Percentiles rank a stretch among this genome's conserved stretches.
Conservation (phyloP, 1,140 invertebrate species). For the Tetraneura akinire region DNA sequence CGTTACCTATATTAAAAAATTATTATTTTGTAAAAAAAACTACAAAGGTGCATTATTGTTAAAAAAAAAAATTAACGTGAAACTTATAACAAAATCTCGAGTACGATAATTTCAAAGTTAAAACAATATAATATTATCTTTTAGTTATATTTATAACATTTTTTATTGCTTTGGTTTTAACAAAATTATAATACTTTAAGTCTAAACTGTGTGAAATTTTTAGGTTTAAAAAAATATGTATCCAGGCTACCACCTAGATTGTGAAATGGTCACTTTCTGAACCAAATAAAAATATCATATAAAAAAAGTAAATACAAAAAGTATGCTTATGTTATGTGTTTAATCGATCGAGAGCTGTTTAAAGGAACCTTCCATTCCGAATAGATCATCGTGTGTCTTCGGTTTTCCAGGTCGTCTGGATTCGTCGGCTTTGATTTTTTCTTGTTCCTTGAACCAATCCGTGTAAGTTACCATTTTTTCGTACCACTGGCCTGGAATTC, state of each 20-base stretch:
- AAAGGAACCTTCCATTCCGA: conserved; percentile 81
- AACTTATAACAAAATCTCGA: not conserved
- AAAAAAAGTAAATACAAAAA: not conserved
- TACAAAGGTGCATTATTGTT: conserved; percentile 2
- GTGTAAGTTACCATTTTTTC: conserved; percentile 72
- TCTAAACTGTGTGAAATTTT: not conserved
- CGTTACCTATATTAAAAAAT: no score
- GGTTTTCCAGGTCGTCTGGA: conserved; percentile 73
- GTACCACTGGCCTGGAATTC: conserved; percentile 68
- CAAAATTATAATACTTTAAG: not conserved
- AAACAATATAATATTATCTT: no score
- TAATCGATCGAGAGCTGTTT: conserved; percentile 76
- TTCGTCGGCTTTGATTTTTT: conserved; percentile 73
- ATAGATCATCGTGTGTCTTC: conserved; percentile 77
- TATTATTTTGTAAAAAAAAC: no score
- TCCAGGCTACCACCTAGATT: conserved; percentile 9
- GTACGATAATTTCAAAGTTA: not conserved
- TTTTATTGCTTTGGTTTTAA: not conserved
- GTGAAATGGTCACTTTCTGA: not conserved
- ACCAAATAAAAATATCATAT: not conserved
- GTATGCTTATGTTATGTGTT: not conserved
- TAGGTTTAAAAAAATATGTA: not conserved
- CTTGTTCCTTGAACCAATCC: conserved; percentile 75
- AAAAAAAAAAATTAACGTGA: not conserved
- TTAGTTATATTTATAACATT: not conserved